Evolutionary conservation across 2,797 vertebrate genomes (phyloP), one percentile per base, ranked within the genome.

Genomic region (Pantherophis vulpinus): DNA sequence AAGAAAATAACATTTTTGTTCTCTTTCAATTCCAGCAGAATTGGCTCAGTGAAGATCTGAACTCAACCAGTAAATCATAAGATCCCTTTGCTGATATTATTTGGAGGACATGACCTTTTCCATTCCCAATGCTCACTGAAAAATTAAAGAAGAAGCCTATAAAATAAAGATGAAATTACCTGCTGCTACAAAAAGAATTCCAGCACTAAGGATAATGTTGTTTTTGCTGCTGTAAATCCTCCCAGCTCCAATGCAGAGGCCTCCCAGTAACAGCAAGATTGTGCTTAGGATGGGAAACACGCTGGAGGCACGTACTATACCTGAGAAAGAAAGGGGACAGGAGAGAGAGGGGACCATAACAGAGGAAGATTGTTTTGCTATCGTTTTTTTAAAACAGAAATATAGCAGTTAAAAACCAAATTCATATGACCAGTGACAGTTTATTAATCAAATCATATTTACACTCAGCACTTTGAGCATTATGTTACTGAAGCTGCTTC

Each of bases 271-370:
- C 86, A 99, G 98, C 94, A 99, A 97, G 95, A 99, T 97, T 95
- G 98, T 98, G 98, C 99, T 99, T 95, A 99, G 98, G 95, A 99
- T 99, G 91, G 99, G 99, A 94, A 99, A 99, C 47, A 99, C 98
- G 20, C 99, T 99, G 95, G 99, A 99, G 89, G 99, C 99, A 1
- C 99, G 98, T 55, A 99, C 99, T 0, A 99, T 98, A 94, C 99
- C 99, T 99, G 97, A 10, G 94, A 94, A 91, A 70, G 88, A 95
- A 23, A 94, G 0, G 91, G 32, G 56, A 13, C 2, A 60, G 18
- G 63, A 95, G 18, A 94, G 14, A 1, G 3, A 83, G 37, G 93
- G 70, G 95, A 61, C 55, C 32, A 63, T 92, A 66, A 94, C 90
- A 60, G 59, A 91, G 20, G 10, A 83, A 83, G 20, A 42, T 42